Evolutionary conservation across 2,113 vertebrate genomes (phyloP).

Genomic region (Melospiza melodia): DNA sequence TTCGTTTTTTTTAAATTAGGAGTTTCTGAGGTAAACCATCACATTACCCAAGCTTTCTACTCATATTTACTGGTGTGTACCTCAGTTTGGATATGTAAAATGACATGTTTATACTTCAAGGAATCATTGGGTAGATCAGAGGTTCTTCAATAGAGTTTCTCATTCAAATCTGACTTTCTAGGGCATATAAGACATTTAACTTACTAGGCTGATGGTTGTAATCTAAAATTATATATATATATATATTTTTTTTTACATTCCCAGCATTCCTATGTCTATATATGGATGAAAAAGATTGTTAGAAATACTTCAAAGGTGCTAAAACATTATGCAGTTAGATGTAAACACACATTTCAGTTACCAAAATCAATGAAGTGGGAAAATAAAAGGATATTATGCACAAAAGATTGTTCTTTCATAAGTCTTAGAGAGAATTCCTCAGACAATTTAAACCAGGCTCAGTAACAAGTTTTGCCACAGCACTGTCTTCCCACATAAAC

Average conservation of each 20-base stretch:
- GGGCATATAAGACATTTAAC: neutral
- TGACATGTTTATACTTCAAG: constrained; percentile 20
- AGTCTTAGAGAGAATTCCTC: constrained; percentile 58
- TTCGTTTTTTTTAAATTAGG: neutral
- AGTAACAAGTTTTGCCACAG: constrained; percentile 65
- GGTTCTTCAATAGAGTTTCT: neutral
- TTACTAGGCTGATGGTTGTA: neutral
- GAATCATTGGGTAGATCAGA: neutral
- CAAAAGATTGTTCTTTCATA: constrained; percentile 62
- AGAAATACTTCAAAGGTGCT: constrained; percentile 34
- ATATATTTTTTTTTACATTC: neutral
- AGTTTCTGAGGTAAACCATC: neutral
- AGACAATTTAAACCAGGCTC: constrained; percentile 68
- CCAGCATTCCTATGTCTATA: neutral
- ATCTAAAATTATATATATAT: neutral
- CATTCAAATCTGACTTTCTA: constrained; percentile 22
- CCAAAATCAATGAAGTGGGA: constrained; percentile 53
- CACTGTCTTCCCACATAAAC: constrained; percentile 56
- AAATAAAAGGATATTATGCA: constrained; percentile 57
- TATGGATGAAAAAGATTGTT: constrained; percentile 6
- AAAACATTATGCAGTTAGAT: constrained; percentile 30
- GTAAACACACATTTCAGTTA: constrained; percentile 31
- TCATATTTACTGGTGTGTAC: neutral
- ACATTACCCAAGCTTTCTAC: neutral
- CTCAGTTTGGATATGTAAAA: neutral